Evolutionary conservation across 1,140 invertebrate species (phyloP), one percentile per base, ranked within the genome.

Genomic region (Atopsyche davidsoni): DNA sequence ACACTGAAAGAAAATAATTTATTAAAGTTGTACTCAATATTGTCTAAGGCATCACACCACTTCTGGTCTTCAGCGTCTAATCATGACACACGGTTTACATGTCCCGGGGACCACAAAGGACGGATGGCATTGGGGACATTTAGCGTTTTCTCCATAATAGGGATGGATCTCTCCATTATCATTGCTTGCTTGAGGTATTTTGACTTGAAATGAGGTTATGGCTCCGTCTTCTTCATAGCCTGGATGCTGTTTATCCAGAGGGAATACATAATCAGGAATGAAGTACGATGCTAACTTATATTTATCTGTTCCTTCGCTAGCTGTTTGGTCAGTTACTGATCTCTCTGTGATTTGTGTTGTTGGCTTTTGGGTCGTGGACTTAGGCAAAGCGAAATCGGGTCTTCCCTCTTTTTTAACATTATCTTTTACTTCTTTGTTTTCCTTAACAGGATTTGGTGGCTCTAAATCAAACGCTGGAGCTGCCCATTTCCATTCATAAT

Each of bases 401-500:
- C 47, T 35, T 66, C 60, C 53, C 62, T 67, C n/a, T 65, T 64
- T 40, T 63, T 42, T 38, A 65, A 60, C 31, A 13, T 31, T 25
- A 19, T 38, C 28, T 13, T 45, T 50, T 48, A 3, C 44, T 25
- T 22, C 41, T 58, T 47, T 10, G 57, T 47, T 52, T 39, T 44
- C 40, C 7, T 9, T 28, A 32, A 19, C 16, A 10, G 6, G 35
- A 7, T 32, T 46, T 28, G 77, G 77, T 25, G 75, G 76, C 53
- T 76, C 71, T 10, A 79, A 59, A 22, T 72, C 76, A 46, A 76
- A 72, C 0, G 76, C 75, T 4, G 77, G 77, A 11, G 76, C 71
- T 11, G 77, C 77, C 77, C 77, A 79, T 59, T 78, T 79, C 77
- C 77, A 79, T 58, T 79, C 75, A 44, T 77, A 79, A 52, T 79